Base-by-base conservation (phyloP, 2,113 vertebrate species). In the Oplegnathus fasciatus region DNA sequence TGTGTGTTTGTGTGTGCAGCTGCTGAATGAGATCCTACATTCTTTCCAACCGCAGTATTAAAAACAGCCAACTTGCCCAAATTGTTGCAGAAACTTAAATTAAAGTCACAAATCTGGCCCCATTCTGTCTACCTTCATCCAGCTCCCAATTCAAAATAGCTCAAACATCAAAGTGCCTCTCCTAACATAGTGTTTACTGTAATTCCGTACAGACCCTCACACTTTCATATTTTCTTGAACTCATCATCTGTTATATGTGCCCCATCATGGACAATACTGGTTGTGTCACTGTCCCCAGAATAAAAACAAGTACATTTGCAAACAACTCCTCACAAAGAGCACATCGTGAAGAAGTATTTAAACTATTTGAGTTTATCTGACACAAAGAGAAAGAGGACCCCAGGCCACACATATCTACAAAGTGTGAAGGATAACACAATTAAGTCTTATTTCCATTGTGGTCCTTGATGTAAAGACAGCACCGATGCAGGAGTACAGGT, bases 121-220 rank as follows among this genome's bases (percentile, higher is more conserved):
- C 55, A 70, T 62, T 76, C 66, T 77, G 73, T 71, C 81, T 30
- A 14, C 28, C 42, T 82, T 30, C 46, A 54, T 55, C 57, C 37
- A 65, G 37, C 74, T 46, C 24, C 37, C 34, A 22, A 18, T 52
- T 75, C n/a, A 69, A 60, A 75, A 46, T 54, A 54, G 14, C 42
- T 50, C 22, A 0, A 37, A 48, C 72, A 62, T 70, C 32, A 76
- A 75, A 42, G 44, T 42, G 54, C 64, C 30, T 52, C 18, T 22
- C 13, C 22, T 13, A n/a, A 42, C 9, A 32, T 15, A 9, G 32
- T 52, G n/a, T 17, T 24, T n/a, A 11, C 1, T 44, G 32, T 10
- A 3, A 42, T 32, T n/a, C 4, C 42, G 13, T 26, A 58, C 42
- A 40, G 28, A 67, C 11, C 4, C 14, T 50, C 10, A 64, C 24